Base-by-base conservation (phyloP, 2,797 vertebrate species). In the Notamacropus eugenii region DNA sequence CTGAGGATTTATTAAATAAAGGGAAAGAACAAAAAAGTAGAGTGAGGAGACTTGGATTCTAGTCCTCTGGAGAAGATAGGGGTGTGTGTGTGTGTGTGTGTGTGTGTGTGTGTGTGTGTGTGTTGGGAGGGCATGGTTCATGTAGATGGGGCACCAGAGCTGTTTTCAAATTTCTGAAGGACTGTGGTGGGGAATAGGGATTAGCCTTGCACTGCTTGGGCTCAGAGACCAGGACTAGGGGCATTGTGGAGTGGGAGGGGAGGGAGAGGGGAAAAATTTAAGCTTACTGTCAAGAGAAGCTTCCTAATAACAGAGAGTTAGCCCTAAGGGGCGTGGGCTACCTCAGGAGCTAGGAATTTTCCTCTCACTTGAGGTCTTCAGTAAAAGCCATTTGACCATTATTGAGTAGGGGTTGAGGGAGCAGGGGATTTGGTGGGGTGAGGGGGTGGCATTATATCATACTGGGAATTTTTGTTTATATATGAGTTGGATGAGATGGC, bases 181-280 rank as follows among this genome's bases (percentile, higher is more conserved):
- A 74, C 19, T 74, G 19, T 74, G 3, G 40, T 40, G n/a, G n/a
- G 19, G 14, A 40, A 74, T 8, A 40, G n/a, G n/a, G 0, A 22
- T 19, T 74, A 40, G 67, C 67, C 67, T 74, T 40, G 67, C 40
- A 6, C n/a, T 40, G 2, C n/a, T 74, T 40, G 19, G 16, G 16
- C 19, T 19, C n/a, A 40, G 67, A 40, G 67, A 6, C 5, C 67
- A 74, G n/a, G n/a, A 1, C 2, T 74, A 24, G 67, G 67, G 40
- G 16, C 16, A 40, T 40, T 40, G 67, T n/a, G 5, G 62, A 5
- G 12, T 5, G 5, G 67, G n/a, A 52, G 50, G 50, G 50, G 50
- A 52, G 5, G 1, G 5, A 1, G 2, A 8, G 16, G 1, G n/a
- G n/a, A 6, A 6, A 16, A 1, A 40, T 74, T 40, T 22, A n/a